Conservation (phyloP, 2,888 invertebrate genomes). For the Spialia ferax region DNA sequence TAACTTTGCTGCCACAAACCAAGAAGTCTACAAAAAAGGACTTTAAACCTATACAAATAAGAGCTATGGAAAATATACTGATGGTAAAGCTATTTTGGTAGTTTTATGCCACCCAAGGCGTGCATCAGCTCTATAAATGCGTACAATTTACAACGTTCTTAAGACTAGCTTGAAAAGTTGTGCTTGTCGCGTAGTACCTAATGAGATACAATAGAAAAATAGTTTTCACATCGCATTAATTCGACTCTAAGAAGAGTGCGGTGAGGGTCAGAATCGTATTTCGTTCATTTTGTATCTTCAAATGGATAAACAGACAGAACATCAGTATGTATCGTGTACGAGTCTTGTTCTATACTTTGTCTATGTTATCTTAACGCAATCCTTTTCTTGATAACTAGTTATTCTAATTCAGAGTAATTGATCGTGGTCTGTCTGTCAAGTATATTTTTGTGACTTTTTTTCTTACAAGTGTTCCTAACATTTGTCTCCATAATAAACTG, state of each 20-base stretch:
- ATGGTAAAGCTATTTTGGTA: background rate
- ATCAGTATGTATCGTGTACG: background rate
- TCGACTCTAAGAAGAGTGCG: constrained; percentile 25
- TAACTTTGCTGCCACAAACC: constrained; percentile 17
- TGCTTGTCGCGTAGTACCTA: constrained; percentile 60
- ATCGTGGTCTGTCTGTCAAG: background rate
- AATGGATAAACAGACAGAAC: constrained; percentile 11
- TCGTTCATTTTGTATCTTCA: constrained; percentile 28
- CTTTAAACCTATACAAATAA: background rate
- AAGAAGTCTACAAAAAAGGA: background rate
- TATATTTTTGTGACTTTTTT: too few species aligned
- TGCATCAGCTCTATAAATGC: constrained; percentile 74
- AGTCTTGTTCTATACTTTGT: background rate
- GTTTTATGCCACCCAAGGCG: constrained; percentile 75
- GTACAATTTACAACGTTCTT: constrained; percentile 79
- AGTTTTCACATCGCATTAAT: constrained; percentile 39
- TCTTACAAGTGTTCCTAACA: too few species aligned
- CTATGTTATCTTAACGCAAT: background rate
- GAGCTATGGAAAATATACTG: background rate
- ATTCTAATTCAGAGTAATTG: background rate
- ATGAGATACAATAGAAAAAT: constrained; percentile 62
- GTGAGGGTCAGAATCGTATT: constrained; percentile 14
- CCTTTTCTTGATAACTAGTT: background rate
- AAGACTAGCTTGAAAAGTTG: constrained; percentile 78
- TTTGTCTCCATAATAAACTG: too few species aligned